Evolutionary conservation across 2,113 vertebrate species (phyloP).

Genomic region (Fulmarus glacialis): DNA sequence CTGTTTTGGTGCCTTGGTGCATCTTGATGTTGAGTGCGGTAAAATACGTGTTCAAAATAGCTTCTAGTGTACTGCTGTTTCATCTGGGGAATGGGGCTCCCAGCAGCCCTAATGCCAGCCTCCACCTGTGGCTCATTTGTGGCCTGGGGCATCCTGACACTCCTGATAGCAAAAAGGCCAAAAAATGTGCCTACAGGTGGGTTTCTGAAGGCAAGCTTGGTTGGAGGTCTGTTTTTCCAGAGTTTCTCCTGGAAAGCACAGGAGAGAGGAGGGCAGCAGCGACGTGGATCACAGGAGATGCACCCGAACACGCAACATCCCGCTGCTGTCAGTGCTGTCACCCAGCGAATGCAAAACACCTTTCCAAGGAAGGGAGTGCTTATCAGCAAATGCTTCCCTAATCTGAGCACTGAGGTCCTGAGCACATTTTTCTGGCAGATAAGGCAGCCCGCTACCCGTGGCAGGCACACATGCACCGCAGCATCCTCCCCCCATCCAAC

Average conservation of each 20-base stretch:
- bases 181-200: rapidly evolving
- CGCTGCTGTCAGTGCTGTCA: background rate
- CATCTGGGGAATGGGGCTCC: background rate
- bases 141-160: too few species aligned
- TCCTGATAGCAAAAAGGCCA: background rate
- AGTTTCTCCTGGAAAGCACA: background rate
- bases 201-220: background rate
- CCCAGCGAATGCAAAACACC: background rate
- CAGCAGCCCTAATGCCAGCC: background rate
- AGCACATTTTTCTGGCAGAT: background rate
- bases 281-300: background rate
- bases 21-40: background rate
- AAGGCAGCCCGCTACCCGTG: rapidly evolving
- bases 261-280: background rate
- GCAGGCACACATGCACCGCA: rapidly evolving
- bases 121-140: rapidly evolving
- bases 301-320: rapidly evolving
- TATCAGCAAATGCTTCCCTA: background rate
- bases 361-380: background rate
- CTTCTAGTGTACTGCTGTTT: too few species aligned
- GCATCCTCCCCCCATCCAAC: background rate
- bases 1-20: rapidly evolving
- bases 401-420: background rate
- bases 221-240: background rate
- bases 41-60: background rate